Percentiles rank a stretch among this genome's conserved stretches.
These are phyloP conservation scores for Megalurothrips usitatus DNA, from an alignment of 2,888 invertebrate species.

Conservation along the genomic window DNA sequence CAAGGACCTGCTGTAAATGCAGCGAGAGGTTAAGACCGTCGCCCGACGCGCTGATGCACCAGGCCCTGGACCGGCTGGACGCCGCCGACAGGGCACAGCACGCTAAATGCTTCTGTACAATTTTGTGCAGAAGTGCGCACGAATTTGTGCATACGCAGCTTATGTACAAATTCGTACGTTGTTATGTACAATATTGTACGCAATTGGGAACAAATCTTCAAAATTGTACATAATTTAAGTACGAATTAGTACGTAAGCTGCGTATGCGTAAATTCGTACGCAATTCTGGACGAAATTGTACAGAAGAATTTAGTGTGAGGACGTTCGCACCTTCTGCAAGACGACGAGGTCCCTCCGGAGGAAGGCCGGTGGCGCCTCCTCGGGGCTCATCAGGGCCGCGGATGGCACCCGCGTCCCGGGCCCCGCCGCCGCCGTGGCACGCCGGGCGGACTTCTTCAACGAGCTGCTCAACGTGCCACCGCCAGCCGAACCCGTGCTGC, in stretches of 20 bases:
- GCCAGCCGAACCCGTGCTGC: not conserved
- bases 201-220: too few relatives aligned
- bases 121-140: too few relatives aligned
- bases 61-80: not conserved
- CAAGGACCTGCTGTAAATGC: not conserved
- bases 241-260: too few relatives aligned
- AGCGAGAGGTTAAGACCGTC: not conserved
- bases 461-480: not conserved
- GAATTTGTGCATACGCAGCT: too few relatives aligned
- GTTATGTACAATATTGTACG: too few relatives aligned
- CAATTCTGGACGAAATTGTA: too few relatives aligned
- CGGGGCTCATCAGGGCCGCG: not conserved
- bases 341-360: too few relatives aligned
- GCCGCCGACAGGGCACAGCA: not conserved
- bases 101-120: too few relatives aligned
- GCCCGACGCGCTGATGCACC: not conserved
- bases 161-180: too few relatives aligned
- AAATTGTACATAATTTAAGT: too few relatives aligned
- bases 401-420: not conserved
- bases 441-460: not conserved
- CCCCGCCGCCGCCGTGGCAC: not conserved
- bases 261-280: too few relatives aligned
- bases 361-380: not conserved
- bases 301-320: too few relatives aligned
- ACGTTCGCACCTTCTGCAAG: not conserved